Conservation (phyloP, 2,888 invertebrate species). For the Dendrolimus pini region DNA sequence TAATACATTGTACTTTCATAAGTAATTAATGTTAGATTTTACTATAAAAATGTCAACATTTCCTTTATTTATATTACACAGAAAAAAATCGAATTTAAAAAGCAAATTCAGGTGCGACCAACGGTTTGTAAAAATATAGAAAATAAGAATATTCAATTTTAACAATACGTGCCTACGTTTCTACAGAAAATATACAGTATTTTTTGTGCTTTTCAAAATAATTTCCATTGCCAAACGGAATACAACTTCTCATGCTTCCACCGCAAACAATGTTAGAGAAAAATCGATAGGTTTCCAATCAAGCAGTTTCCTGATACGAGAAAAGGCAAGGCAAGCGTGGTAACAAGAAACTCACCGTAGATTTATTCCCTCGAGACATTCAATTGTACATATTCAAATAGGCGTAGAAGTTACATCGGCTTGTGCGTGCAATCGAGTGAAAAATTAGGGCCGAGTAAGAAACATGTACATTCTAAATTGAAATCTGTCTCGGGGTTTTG, state of each 20-base stretch:
- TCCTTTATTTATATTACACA: too few species aligned
- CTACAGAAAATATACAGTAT: too few species aligned
- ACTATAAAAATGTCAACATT: too few species aligned
- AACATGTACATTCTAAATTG: conserved; percentile 47
- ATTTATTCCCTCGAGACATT: background rate
- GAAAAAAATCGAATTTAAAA: too few species aligned
- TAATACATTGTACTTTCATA: too few species aligned
- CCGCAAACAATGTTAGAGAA: background rate
- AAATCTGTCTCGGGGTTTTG: conserved; percentile 42
- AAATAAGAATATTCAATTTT: too few species aligned
- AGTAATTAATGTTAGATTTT: too few species aligned
- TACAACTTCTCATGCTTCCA: conserved; percentile 4
- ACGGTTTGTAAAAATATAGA: too few species aligned
- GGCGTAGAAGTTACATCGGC: conserved; percentile 22
- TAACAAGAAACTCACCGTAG: background rate
- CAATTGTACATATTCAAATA: conserved; percentile 25
- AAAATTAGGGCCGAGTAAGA: conserved; percentile 45
- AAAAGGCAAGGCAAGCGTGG: background rate
- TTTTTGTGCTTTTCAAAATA: background rate
- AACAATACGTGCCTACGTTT: too few species aligned
- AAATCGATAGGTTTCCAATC: background rate
- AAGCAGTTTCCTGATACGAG: background rate
- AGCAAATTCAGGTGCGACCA: too few species aligned
- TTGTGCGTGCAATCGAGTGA: conserved; percentile 38
- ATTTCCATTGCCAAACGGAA: background rate